Base-by-base conservation (phyloP, 2,888 invertebrate genomes). In the Cephus runcator region DNA sequence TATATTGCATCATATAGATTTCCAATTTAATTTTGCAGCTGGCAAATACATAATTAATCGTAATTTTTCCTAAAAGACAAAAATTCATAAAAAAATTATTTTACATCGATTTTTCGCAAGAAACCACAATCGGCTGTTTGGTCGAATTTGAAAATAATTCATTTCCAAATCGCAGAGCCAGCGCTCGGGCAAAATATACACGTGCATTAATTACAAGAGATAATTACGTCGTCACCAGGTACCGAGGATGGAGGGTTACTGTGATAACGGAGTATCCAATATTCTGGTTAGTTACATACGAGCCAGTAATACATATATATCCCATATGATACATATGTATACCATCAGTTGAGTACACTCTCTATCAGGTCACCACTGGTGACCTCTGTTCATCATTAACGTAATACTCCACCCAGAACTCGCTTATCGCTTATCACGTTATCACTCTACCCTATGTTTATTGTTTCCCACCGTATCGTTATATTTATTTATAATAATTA, bases 191-290 rank as follows among this genome's bases (percentile, higher is more conserved):
- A 79, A 85, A 85, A 84, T 82, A 84, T 84, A 77, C 81, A 81
- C 83, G 82, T 85, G 82, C 85, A 85, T 85, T 85, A 85, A 85
- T 85, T 85, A 85, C 85, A 79, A 79, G 81, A 84, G 85, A 85
- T 85, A 85, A 85, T 85, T 85, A 84, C 83, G 81, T 85, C 85
- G 84, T 85, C 85, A 83, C 82, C 82, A 79, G 80, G 31, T 78
- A 77, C 77, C 77, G 80, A 82, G 80, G 84, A 83, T 81, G 82
- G 83, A 83, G 85, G 85, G 82, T 85, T 85, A 83, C 83, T 85
- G 79, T 84, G 85, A 85, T 85, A 85, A 85, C 83, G 82, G 82
- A 82, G 81, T 83, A 82, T 80, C 84, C 85, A 84, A 84, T 85
- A 85, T 85, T 84, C 85, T 80, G 84, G 79, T 81, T 82, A 85